phyloP scores from a whole-genome alignment of 2,888 invertebrate genomes.

The Actias luna region DNA sequence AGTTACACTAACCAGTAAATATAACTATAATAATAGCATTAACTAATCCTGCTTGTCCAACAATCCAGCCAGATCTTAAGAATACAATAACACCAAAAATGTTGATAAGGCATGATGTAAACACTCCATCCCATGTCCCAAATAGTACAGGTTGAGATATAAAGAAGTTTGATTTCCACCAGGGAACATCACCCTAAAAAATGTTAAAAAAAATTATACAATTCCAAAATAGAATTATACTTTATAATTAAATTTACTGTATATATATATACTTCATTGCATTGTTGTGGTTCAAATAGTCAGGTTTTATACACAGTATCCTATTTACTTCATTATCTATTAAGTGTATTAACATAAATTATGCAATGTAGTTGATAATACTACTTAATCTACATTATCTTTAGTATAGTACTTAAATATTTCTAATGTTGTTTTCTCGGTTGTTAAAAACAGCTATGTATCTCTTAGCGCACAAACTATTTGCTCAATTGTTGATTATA shows the following conservation, averaged over 20 bases:
- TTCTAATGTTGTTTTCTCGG: not conserved
- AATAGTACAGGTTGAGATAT: constrained; percentile 97
- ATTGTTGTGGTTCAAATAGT: not conserved
- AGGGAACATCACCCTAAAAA: constrained; percentile 88
- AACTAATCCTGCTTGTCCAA: constrained; percentile 93
- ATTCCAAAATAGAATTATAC: too few species aligned
- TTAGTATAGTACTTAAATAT: not conserved
- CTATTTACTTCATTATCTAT: not conserved
- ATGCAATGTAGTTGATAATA: too few species aligned
- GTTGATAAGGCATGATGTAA: constrained; percentile 98
- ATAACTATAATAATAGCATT: constrained; percentile 91
- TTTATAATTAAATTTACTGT: too few species aligned
- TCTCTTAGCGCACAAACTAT: not conserved
- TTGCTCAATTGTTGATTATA: not conserved
- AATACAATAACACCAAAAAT: constrained; percentile 99
- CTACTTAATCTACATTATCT: too few species aligned
- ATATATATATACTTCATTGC: not conserved
- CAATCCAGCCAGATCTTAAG: constrained; percentile 98
- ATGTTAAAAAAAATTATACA: constrained; percentile 4
- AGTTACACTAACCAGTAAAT: constrained; percentile 85
- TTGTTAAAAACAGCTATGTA: not conserved
- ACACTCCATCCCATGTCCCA: constrained; percentile 99
- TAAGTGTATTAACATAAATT: too few species aligned
- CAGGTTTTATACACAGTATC: not conserved
- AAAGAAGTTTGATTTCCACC: constrained; percentile 99